Evolutionary conservation across 2,797 vertebrate genomes (phyloP).

Genomic region (Apogon hyalosoma): DNA sequence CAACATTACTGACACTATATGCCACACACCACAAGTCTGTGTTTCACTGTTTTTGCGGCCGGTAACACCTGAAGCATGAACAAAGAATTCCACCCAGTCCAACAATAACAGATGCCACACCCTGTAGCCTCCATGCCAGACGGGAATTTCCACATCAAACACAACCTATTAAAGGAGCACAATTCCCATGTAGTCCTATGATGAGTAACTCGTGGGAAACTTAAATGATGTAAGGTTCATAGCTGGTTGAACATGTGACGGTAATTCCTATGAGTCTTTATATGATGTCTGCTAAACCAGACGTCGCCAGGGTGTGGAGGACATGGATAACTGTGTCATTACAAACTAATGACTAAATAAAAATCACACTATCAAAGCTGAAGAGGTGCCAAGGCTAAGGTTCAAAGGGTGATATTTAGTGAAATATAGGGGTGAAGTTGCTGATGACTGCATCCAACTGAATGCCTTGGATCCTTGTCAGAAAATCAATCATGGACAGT

Average conservation of each 20-base stretch:
- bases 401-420: no score
- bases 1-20: no score
- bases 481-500: no score
- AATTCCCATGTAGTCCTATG: slow-evolving; percentile 54
- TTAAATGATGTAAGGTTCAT: slow-evolving; percentile 11
- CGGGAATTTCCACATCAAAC: slow-evolving; percentile 66
- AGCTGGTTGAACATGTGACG: slow-evolving; percentile 15
- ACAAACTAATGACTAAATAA: slow-evolving; percentile 24
- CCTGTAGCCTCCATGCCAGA: slow-evolving; percentile 44
- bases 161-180: slow-evolving; percentile 23
- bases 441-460: no score
- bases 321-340: slow-evolving; percentile 11
- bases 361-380: background rate
- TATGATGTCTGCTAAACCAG: slow-evolving; percentile 28
- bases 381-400: background rate
- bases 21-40: no score
- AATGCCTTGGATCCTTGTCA: no score
- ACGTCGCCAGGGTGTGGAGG: slow-evolving; percentile 23
- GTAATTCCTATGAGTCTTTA: slow-evolving; percentile 10
- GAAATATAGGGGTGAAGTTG: no score
- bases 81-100: slow-evolving; percentile 58
- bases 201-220: slow-evolving; percentile 64
- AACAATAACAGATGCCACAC: slow-evolving; percentile 58
- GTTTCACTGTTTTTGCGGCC: background rate
- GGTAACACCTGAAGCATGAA: slow-evolving; percentile 47